phyloP scores from a whole-genome alignment of 2,797 vertebrate genomes.

The Lindbergichthys nudifrons region DNA sequence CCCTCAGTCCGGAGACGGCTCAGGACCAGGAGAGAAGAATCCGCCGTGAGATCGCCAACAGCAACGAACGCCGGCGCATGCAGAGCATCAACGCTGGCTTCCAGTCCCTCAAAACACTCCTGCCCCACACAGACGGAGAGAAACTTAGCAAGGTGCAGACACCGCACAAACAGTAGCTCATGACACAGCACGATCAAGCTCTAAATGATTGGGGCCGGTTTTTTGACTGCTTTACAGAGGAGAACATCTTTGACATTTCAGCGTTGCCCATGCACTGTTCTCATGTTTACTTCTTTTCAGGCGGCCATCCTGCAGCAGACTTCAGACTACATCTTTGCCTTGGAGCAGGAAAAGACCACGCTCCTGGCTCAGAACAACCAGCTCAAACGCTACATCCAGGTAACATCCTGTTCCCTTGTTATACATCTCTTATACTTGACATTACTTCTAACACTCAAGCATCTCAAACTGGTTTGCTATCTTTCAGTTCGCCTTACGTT shows the following conservation, averaged over 20 bases:
- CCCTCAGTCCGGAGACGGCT: conserved; percentile 95
- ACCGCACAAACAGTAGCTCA: neutral
- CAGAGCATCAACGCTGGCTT: conserved; percentile 99
- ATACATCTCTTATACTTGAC: neutral
- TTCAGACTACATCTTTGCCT: conserved; percentile 92
- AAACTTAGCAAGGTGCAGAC: conserved; percentile 80
- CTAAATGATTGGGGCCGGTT: neutral
- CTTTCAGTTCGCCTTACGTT: no score
- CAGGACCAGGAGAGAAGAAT: conserved; percentile 98
- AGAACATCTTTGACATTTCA: neutral
- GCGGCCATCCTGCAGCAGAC: conserved; percentile 96
- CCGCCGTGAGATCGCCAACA: conserved; percentile 97
- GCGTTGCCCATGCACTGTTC: no score
- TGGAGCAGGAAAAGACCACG: conserved; percentile 95
- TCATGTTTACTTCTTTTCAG: conserved; percentile 65
- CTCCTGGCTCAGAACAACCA: conserved; percentile 94
- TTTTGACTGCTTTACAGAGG: neutral
- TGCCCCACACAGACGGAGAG: conserved; percentile 88
- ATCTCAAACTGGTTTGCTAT: neutral
- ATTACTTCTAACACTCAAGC: neutral
- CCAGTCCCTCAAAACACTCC: conserved; percentile 98
- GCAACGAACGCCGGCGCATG: conserved; percentile 97
- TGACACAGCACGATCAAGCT: neutral
- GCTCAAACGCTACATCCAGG: conserved; percentile 95
- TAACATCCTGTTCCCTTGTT: conserved; percentile 48